A percentile compares a stretch with the other conserved stretches of the same genome.
Evolutionary conservation across 2,797 vertebrate genomes (phyloP).

Genomic region (Loriculus beryllinus): DNA sequence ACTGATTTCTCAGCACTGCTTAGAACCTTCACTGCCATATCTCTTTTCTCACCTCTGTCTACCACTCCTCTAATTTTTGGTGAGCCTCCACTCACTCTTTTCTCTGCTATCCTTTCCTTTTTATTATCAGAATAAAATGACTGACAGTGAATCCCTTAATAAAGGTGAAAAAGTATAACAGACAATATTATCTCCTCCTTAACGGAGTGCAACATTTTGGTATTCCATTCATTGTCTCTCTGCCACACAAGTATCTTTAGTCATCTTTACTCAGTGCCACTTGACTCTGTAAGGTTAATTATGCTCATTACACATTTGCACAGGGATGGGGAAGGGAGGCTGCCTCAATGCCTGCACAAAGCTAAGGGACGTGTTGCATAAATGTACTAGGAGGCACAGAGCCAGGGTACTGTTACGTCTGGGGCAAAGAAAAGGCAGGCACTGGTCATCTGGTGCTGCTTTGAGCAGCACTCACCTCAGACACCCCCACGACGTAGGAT

Average conservation of each 20-base stretch:
- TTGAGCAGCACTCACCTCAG: rapidly evolving
- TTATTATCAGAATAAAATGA: not conserved
- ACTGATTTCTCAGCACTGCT: not conserved
- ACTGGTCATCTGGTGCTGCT: not conserved
- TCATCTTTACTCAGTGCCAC: not conserved
- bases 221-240: not conserved
- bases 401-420: not conserved
- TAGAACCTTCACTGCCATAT: not conserved
- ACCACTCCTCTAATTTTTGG: not conserved
- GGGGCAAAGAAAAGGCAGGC: not conserved
- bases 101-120: not conserved
- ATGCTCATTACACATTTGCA: rapidly evolving
- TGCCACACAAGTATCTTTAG: not conserved
- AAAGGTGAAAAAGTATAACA: not conserved
- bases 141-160: not conserved
- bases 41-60: not conserved
- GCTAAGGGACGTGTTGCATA: not conserved
- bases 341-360: not conserved
- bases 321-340: not conserved
- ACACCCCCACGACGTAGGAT: rapidly evolving
- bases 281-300: not conserved
- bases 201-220: not conserved
- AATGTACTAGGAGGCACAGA: not conserved
- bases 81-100: not conserved
- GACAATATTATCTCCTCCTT: not conserved